Evolutionary conservation across 2,113 vertebrate genomes (phyloP).

Genomic region (Lamprologus sp.): DNA sequence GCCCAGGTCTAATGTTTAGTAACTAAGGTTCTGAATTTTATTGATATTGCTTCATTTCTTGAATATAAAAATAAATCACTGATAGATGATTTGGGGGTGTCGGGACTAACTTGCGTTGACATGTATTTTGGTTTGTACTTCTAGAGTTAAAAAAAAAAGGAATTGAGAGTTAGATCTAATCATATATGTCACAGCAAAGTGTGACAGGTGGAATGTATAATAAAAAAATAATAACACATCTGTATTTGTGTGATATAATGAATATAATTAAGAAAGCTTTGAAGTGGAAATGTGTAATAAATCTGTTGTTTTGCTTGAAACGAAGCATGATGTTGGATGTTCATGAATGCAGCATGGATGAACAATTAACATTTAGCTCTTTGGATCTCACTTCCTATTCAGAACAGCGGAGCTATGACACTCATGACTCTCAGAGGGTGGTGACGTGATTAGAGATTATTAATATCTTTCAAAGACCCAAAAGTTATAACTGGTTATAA

Average conservation of each 20-base stretch:
- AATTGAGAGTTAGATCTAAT: not conserved
- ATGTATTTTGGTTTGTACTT: not conserved
- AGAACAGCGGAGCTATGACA: not conserved
- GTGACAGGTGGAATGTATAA: not conserved
- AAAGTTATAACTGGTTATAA: not conserved
- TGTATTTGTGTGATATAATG: not conserved
- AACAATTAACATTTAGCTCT: not conserved
- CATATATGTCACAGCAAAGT: not conserved
- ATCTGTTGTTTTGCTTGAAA: not conserved
- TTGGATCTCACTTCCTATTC: not conserved
- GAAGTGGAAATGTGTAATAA: not conserved
- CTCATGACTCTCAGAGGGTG: not conserved
- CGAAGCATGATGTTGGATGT: not conserved
- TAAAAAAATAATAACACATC: not conserved
- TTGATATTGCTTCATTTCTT: not conserved
- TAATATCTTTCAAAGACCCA: not conserved
- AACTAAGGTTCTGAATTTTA: not conserved
- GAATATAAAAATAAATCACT: not conserved
- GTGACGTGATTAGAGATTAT: not conserved
- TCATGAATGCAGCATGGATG: not conserved
- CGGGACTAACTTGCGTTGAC: not conserved
- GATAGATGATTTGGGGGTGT: not conserved
- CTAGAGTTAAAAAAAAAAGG: not conserved
- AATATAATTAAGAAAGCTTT: not conserved
- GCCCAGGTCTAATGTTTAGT: not conserved